Evolutionary conservation across 1,140 invertebrate species (phyloP), one percentile per base, ranked within the genome.

Genomic region (Drosophila carrolli): DNA sequence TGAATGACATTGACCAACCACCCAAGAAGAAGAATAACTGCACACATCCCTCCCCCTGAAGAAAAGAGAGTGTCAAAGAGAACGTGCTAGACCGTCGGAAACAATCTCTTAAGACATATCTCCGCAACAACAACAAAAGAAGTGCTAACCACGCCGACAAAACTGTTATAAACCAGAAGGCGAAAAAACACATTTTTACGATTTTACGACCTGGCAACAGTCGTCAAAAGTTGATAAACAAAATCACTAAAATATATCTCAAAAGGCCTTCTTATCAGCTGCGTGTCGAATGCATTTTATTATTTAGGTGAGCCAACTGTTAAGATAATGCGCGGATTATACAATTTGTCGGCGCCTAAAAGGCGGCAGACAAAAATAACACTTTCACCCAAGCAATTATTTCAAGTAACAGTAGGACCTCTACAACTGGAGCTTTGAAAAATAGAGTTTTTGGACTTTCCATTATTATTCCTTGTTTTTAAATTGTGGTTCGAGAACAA

Each of bases 1-100:
- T 88, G 84, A 88, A 88, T 88, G 84, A 75, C 84, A 88, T 88
- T 88, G 84, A 88, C 68, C 80, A 60, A 56, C 68, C 68, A 68
- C 66, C 68, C 65, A 35, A 72, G 54, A 48, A 41, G 54, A 56
- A 41, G 40, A 38, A 55, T 40, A 23, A 53, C 59, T 19, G 41
- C 35, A 58, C 68, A 51, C 50, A 51, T 38, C 54, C 53, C 56
- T 70, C 62, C 55, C 71, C n/a, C 14, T 10, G 46, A 65, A 70
- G 58, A 44, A 40, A 61, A 50, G 47, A 29, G 50, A 47, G 29
- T 2, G 9, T 38, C 29, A 19, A 56, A 60, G 41, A 67, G 29
- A 27, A 16, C 35, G 35, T 54, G 37, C 63, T 40, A 62, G 65
- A 38, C 7, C 44, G 9, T 19, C 27, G 23, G 10, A 23, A 29